A percentile compares a stretch with the other conserved stretches of the same genome.
Conservation (phyloP, 2,888 invertebrate genomes). For the Rutpela maculata region DNA sequence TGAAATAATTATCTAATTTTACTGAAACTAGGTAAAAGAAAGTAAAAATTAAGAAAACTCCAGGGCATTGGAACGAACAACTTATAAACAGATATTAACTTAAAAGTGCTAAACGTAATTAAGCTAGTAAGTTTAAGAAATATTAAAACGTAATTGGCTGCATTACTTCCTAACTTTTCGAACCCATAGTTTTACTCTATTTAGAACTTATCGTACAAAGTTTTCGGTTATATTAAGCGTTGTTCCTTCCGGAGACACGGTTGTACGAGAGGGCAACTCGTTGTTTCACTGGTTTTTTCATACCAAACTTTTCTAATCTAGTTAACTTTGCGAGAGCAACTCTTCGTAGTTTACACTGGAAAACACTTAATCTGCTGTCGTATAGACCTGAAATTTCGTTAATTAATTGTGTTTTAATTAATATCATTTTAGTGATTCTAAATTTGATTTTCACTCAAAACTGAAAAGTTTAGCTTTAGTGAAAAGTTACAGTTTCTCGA, state of each 20-base stretch:
- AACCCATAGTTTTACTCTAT: slow-evolving; percentile 1
- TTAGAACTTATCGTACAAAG: neutral
- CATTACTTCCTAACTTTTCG: neutral
- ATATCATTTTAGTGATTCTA: too few species aligned
- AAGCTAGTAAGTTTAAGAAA: neutral
- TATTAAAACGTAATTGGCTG: neutral
- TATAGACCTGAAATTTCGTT: neutral
- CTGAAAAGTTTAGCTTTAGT: too few species aligned
- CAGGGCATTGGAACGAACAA: neutral
- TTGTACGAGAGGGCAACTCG: slow-evolving; percentile 1
- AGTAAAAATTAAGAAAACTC: neutral
- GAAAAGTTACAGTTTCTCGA: too few species aligned
- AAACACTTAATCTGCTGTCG: neutral
- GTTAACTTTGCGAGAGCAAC: neutral
- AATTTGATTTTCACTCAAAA: too few species aligned
- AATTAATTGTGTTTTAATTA: too few species aligned
- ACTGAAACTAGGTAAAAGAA: too few species aligned
- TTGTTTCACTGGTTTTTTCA: neutral
- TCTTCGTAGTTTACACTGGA: neutral
- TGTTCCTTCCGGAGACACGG: slow-evolving; percentile 3
- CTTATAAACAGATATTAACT: neutral
- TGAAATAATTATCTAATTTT: too few species aligned
- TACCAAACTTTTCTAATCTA: neutral
- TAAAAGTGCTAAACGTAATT: neutral
- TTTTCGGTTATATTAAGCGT: neutral